phyloP scores from a whole-genome alignment of 2,888 invertebrate species.

The Drosophila lutescens region DNA sequence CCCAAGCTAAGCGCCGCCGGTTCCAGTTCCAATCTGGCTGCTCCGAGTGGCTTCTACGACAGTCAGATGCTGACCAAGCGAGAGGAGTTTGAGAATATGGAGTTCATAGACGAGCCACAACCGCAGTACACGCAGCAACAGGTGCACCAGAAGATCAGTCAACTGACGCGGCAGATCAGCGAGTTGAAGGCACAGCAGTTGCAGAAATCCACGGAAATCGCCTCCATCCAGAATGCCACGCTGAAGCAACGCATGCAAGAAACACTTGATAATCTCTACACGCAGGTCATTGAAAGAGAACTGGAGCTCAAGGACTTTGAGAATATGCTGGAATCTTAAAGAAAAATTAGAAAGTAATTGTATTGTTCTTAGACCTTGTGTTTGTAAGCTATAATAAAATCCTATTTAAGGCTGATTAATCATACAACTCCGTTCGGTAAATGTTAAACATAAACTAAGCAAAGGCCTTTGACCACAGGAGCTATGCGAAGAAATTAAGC shows the following conservation, averaged over 20 bases:
- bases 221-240: constrained; percentile 93
- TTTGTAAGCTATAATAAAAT: not conserved
- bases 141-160: constrained; percentile 88
- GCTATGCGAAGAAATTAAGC: not conserved
- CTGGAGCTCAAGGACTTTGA: constrained; percentile 86
- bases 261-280: constrained; percentile 90
- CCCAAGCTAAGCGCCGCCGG: constrained; percentile 76
- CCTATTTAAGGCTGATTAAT: not conserved
- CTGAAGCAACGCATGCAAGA: constrained; percentile 93
- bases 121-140: constrained; percentile 85
- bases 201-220: constrained; percentile 92
- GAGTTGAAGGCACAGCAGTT: constrained; percentile 90
- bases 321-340: constrained; percentile 75
- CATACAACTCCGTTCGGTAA: not conserved
- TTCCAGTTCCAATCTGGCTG: constrained; percentile 81
- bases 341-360: not conserved
- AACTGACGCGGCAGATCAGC: constrained; percentile 89
- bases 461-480: too few relatives aligned
- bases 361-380: not conserved
- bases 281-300: constrained; percentile 92
- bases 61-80: constrained; percentile 69
- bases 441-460: not conserved
- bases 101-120: constrained; percentile 73
- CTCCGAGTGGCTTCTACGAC: constrained; percentile 80
- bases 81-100: constrained; percentile 80